These are phyloP conservation scores for human (Homo sapiens) DNA, from an alignment of 2,113 vertebrate genomes.

Conservation along the genomic window GRCh38 chr5:146633501-146634000, in stretches of 20 bases:
- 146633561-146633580: constrained; percentile 63
- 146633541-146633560: constrained; percentile 27
- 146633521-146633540: neutral
- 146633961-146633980: neutral
- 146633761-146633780: neutral
- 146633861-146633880: neutral
- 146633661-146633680: neutral
- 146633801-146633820: neutral
- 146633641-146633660: neutral
- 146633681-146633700: neutral
- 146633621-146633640: rapidly evolving
- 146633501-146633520: constrained; percentile 67
- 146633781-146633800: too few species aligned
- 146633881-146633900: neutral
- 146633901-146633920: neutral
- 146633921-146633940: neutral
- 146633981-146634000: neutral
- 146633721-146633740: neutral
- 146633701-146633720: neutral
- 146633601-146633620: neutral
- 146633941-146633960: rapidly evolving
- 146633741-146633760: neutral
- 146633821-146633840: neutral
- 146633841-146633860: neutral
- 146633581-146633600: constrained; percentile 54